These are phyloP conservation scores for Loripinus fragilis DNA, from an alignment of 2,888 invertebrate species.

Conservation along the genomic window DNA sequence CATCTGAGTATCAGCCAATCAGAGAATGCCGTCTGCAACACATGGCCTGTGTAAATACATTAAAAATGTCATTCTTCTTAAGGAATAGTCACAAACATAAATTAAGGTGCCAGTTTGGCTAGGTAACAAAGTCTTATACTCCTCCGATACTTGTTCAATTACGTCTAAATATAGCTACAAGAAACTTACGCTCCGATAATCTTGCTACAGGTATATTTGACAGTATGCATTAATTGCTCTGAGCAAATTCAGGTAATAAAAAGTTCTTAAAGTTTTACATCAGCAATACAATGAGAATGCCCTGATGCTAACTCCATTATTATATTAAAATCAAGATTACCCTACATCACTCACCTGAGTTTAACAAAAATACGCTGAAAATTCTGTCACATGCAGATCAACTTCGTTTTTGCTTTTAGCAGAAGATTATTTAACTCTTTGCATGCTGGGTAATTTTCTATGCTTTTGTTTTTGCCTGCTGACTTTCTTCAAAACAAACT, in stretches of 20 bases:
- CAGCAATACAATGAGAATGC: too few species aligned
- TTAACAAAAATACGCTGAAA: too few species aligned
- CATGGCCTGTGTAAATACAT: constrained; percentile 18
- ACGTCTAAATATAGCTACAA: constrained; percentile 13
- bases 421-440: too few species aligned
- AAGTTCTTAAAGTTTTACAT: not conserved
- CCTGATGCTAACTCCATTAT: too few species aligned
- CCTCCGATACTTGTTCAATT: constrained; percentile 15
- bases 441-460: too few species aligned
- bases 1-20: constrained; percentile 8
- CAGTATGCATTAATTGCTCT: not conserved
- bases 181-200: constrained; percentile 11
- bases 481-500: too few species aligned
- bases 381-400: too few species aligned
- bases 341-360: too few species aligned
- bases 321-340: too few species aligned
- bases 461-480: too few species aligned
- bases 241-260: constrained; percentile 10
- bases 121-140: constrained; percentile 16
- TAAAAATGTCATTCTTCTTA: constrained; percentile 8
- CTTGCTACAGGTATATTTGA: constrained; percentile 1
- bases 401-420: too few species aligned
- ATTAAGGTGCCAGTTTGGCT: constrained; percentile 15
- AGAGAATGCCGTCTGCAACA: constrained; percentile 21
- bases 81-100: not conserved